Base-by-base conservation (phyloP, 2,113 vertebrate genomes). In the Colinus virginianus region DNA sequence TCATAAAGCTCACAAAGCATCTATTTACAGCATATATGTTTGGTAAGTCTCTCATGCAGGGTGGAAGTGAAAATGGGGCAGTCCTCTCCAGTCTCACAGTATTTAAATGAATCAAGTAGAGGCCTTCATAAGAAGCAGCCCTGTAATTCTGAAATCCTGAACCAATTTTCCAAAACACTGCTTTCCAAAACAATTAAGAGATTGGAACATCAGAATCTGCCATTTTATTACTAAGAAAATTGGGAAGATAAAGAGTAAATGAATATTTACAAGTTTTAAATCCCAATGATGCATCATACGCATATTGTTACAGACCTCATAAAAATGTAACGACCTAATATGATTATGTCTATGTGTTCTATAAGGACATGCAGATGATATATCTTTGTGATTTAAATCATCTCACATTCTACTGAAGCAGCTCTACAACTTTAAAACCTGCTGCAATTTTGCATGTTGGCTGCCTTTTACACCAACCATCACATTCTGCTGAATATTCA, bases 401-500 rank as follows among this genome's bases (percentile, higher is more conserved):
- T 49, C 84, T 94, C 23, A 61, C 62, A 38, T 92, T 75, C 78
- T 59, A 40, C 1, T 61, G 59, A 91, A 90, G 56, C 46, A 88
- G 45, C 46, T 71, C 46, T 64, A 32, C 7, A 78, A 71, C 56
- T 82, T 79, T 82, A 84, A 91, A 92, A 40, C 9, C 46, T 40
- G 5, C 51, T 80, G 68, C 46, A 56, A 26, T 75, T 87, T 78
- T 79, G 45, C 38, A 63, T 8, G 71, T 80, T 80, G 81, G 30
- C 28, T 78, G 40, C 55, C 32, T 77, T 78, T 66, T 75, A 48
- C 12, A 72, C 13, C 51, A 89, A 90, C n/a, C n/a, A 66, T 77
- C 38, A 92, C 72, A 90, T 87, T 85, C 49, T 89, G 63, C 59
- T 43, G 28, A 92, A 72, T 76, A 96, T 81, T 96, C 87, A 79